Evolutionary conservation across 2,797 vertebrate genomes (phyloP).

Genomic region (Falco concolor): DNA sequence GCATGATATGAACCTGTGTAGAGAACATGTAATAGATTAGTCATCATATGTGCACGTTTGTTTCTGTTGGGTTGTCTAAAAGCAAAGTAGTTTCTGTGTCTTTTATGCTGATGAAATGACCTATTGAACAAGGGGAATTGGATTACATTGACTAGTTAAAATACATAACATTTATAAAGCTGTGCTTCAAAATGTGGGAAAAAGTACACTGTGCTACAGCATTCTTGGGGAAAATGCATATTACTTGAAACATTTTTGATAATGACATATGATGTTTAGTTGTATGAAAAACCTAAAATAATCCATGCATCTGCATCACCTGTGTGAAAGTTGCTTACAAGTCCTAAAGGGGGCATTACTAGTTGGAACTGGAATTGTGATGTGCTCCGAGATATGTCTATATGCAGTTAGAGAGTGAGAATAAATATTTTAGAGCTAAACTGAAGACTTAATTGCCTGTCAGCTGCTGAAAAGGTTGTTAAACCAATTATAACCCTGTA

Average conservation of each 20-base stretch:
- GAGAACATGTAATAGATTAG: not conserved
- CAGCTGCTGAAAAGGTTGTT: conserved; percentile 28
- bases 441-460: conserved; percentile 53
- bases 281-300: not conserved
- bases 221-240: not conserved
- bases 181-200: not conserved
- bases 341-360: not conserved
- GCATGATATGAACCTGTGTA: not conserved
- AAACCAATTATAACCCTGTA: not conserved
- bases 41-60: not conserved
- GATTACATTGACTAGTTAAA: not conserved
- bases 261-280: not conserved
- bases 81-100: not conserved
- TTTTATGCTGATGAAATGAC: not conserved
- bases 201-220: not conserved
- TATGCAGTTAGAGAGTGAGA: not conserved
- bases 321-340: not conserved
- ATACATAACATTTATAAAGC: not conserved
- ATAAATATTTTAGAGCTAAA: conserved; percentile 49
- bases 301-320: not conserved
- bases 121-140: not conserved
- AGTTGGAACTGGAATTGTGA: not conserved
- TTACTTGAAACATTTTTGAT: not conserved
- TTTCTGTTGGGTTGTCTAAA: not conserved
- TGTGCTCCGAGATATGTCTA: not conserved